These are phyloP conservation scores for Castor canadensis DNA, from an alignment of 2,113 vertebrate genomes.

Conservation along the genomic window DNA sequence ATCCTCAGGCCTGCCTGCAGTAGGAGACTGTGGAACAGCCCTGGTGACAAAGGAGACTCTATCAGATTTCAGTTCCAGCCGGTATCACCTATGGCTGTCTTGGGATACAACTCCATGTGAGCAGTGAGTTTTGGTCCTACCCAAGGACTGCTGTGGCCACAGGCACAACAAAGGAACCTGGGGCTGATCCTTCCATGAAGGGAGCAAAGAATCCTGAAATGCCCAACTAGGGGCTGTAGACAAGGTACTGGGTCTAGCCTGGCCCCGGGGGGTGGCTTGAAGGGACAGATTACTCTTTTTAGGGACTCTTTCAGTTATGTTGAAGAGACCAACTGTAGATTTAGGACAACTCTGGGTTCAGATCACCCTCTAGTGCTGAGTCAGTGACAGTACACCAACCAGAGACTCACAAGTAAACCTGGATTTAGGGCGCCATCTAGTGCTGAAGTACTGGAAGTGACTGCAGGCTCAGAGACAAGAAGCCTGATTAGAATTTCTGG, in stretches of 20 bases:
- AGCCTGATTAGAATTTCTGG: background rate
- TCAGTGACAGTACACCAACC: background rate
- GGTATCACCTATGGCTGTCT: background rate
- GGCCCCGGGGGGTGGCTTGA: background rate
- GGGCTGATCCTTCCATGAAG: too few species aligned
- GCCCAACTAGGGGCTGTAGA: background rate
- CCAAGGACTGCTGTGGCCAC: too few species aligned
- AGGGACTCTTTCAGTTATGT: too few species aligned
- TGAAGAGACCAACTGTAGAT: background rate
- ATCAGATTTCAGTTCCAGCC: background rate
- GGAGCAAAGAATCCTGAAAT: background rate
- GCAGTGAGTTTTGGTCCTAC: background rate
- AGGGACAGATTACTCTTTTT: background rate
- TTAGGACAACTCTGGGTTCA: background rate
- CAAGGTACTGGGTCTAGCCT: background rate
- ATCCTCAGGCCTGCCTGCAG: background rate
- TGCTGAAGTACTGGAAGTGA: background rate
- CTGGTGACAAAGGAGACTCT: background rate
- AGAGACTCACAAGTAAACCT: background rate
- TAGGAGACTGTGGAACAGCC: background rate
- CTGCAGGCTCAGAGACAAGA: background rate
- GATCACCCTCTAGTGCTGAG: background rate
- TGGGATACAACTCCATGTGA: background rate
- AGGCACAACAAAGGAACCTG: background rate
- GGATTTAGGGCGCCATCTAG: background rate